A percentile compares a stretch with the other conserved stretches of the same genome.
Conservation (phyloP, 2,113 vertebrate species). For the Tringa solitaria region DNA sequence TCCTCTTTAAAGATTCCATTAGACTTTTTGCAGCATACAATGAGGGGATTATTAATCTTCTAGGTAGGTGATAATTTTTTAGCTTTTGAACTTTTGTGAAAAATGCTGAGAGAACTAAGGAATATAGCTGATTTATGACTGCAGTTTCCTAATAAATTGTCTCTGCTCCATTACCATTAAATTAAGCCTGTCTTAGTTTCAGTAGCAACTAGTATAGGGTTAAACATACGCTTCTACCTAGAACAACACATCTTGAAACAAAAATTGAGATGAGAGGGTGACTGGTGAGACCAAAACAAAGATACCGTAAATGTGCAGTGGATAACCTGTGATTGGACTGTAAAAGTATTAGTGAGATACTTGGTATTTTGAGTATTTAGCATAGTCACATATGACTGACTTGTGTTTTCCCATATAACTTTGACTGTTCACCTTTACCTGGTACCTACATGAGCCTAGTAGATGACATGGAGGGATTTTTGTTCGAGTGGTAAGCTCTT, state of each 20-base stretch:
- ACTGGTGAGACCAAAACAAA: background rate
- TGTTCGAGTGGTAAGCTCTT: background rate
- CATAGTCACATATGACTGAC: background rate
- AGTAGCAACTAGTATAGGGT: background rate
- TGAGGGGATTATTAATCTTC: constrained; percentile 94
- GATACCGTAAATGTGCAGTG: background rate
- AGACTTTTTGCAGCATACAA: constrained; percentile 95
- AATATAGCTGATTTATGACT: background rate
- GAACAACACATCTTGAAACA: background rate
- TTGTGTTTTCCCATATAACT: background rate
- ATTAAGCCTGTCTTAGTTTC: background rate
- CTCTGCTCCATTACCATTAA: background rate
- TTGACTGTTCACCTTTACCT: background rate
- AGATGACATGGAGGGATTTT: background rate
- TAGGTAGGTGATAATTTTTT: constrained; percentile 80
- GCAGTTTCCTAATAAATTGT: background rate
- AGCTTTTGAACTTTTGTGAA: background rate
- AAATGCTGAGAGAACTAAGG: background rate
- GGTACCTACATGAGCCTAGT: background rate
- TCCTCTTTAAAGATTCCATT: constrained; percentile 97
- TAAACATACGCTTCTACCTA: background rate
- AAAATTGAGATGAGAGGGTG: background rate
- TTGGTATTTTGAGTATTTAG: background rate
- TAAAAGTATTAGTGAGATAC: background rate
- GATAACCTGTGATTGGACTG: background rate